phyloP scores from a whole-genome alignment of 1,140 invertebrate genomes.

The Paramacrobiotus metropolitanus region DNA sequence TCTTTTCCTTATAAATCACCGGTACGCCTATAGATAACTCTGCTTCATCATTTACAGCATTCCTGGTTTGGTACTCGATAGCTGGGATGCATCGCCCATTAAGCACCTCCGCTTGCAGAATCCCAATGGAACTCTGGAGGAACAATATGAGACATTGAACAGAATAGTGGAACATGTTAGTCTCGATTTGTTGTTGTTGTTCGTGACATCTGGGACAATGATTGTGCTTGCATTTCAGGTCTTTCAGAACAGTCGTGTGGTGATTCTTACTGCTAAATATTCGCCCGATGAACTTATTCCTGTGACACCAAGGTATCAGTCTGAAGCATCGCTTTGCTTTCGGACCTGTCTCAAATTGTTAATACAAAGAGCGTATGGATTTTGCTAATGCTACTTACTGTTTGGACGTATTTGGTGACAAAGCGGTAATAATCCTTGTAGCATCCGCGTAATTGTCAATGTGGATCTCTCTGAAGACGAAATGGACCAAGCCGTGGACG shows the following conservation, averaged over 20 bases:
- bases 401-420: background rate
- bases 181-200: too few relatives aligned
- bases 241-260: slow-evolving; percentile 32
- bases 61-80: slow-evolving; percentile 30
- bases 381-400: background rate
- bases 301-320: slow-evolving; percentile 29
- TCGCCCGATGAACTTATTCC: slow-evolving; percentile 32
- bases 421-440: slow-evolving; percentile 15
- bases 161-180: slow-evolving; percentile 33
- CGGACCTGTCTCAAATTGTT: too few relatives aligned
- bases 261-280: slow-evolving; percentile 37
- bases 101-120: slow-evolving; percentile 47
- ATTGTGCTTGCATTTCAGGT: slow-evolving; percentile 24
- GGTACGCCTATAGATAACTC: too few relatives aligned
- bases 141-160: slow-evolving; percentile 31
- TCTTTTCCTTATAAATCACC: slow-evolving; percentile 5
- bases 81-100: slow-evolving; percentile 40
- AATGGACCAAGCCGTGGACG: slow-evolving; percentile 21
- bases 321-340: too few relatives aligned
- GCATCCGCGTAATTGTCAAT: slow-evolving; percentile 36
- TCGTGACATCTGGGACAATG: too few relatives aligned
- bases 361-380: slow-evolving; percentile 9
- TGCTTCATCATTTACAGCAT: too few relatives aligned
- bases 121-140: slow-evolving; percentile 22
- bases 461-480: slow-evolving; percentile 30